Base-by-base conservation (phyloP, 2,113 vertebrate genomes). In the Hippocampus comes region DNA sequence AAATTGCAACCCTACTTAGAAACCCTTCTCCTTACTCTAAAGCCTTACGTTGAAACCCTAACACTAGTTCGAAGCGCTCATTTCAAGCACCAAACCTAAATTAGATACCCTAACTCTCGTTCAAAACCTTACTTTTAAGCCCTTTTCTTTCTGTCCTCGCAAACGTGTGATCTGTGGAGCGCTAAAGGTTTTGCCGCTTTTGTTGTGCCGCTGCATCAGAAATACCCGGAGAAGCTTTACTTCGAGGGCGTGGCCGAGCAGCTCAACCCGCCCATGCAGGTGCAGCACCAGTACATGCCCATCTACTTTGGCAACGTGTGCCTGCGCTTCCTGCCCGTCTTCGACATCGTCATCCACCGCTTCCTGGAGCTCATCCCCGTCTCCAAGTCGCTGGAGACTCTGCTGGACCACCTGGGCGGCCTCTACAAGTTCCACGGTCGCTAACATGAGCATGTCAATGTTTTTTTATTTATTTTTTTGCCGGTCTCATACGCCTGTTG, bases 301-400 rank as follows among this genome's bases (percentile, higher is more conserved):
- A 99, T 99, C 90, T 99, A 99, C 89, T 99, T 99, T 70, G 97
- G 97, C 74, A 99, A 99, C 15, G 97, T 99, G 51, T 99, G 97
- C 80, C 93, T 99, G 63, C 96, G 97, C 67, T 99, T 99, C 89
- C 91, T 99, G 77, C 97, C 97, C 0, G 97, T 99, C 70, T 99
- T 99, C 74, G 97, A 99, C 86, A 99, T 99, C 65, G 96, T 99
- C 82, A 98, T 99, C 88, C 97, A 99, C 77, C 94, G 97, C 77
- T 99, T 99, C 88, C 92, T 99, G 89, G 97, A 99, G 91, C 91
- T 99, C 46, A 94, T 97, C 73, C 97, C 97, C 0, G 97, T 99
- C 61, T 98, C 97, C 68, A 99, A 99, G 84, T 99, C 97, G 23
- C 83, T 99, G 79, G 97, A 99, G 86, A 99, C 97, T 0, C 86